Conservation (phyloP, 2,113 vertebrate species). For the Chloebia gouldiae region DNA sequence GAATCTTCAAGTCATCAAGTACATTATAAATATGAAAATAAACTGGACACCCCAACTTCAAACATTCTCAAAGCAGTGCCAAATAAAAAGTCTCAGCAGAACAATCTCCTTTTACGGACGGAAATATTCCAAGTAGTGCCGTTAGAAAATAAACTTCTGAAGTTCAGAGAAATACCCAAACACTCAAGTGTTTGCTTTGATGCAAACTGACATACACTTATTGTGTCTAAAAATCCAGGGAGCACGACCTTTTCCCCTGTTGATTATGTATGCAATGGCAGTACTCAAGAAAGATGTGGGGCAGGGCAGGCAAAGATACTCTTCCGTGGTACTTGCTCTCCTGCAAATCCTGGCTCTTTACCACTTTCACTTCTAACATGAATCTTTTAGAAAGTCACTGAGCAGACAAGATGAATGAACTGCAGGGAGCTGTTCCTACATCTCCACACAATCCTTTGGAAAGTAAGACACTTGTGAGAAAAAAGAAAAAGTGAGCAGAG, state of each 20-base stretch:
- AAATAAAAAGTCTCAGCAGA: background rate
- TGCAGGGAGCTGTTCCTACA: background rate
- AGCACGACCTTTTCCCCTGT: background rate
- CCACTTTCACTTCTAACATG: background rate
- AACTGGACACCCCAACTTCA: background rate
- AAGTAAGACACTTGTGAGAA: background rate
- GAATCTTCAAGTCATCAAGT: background rate
- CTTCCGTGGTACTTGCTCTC: background rate
- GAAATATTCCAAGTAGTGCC: background rate
- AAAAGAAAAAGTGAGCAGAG: background rate
- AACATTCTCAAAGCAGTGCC: background rate
- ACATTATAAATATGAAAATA: background rate
- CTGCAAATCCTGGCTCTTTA: background rate
- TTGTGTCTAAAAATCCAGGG: background rate
- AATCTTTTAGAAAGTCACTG: background rate
- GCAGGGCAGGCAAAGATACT: background rate
- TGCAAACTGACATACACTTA: background rate
- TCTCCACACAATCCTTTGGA: background rate
- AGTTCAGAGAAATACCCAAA: background rate
- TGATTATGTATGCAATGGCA: background rate
- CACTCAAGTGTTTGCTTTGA: background rate
- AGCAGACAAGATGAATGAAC: background rate
- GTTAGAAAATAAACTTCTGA: background rate
- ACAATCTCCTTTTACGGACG: background rate
- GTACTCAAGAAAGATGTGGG: background rate